A percentile compares a stretch with the other conserved stretches of the same genome.
These are phyloP conservation scores for Vandiemenella viatica DNA, from an alignment of 2,888 invertebrate genomes.

Conservation along the genomic window DNA sequence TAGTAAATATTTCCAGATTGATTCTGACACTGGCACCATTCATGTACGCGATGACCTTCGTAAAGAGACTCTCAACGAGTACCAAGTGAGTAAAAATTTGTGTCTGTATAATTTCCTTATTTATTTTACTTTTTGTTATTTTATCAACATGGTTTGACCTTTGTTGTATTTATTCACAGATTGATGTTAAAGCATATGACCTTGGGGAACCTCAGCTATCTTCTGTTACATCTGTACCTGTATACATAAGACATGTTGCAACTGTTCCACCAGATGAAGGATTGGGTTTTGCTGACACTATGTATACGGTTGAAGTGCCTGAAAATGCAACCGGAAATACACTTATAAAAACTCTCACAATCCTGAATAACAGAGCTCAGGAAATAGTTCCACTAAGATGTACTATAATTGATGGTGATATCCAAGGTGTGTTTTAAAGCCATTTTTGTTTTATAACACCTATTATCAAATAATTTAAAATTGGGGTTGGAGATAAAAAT, in stretches of 20 bases:
- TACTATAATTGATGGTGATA: slow-evolving; percentile 49
- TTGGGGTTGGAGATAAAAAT: too few species aligned
- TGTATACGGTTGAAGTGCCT: slow-evolving; percentile 65
- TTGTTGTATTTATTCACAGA: slow-evolving; percentile 29
- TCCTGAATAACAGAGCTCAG: slow-evolving; percentile 55
- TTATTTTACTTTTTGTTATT: too few species aligned
- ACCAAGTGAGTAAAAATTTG: slow-evolving; percentile 52
- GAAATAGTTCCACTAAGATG: slow-evolving; percentile 57
- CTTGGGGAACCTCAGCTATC: slow-evolving; percentile 72
- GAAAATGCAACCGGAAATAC: slow-evolving; percentile 58
- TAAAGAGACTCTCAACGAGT: slow-evolving; percentile 75
- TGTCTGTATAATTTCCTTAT: neutral
- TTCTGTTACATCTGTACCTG: slow-evolving; percentile 63
- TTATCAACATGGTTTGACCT: neutral
- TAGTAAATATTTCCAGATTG: slow-evolving; percentile 72
- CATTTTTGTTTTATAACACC: neutral
- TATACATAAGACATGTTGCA: slow-evolving; percentile 70
- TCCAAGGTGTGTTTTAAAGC: neutral
- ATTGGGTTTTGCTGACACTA: slow-evolving; percentile 73
- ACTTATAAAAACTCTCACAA: slow-evolving; percentile 51
- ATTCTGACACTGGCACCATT: slow-evolving; percentile 67
- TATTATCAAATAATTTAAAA: neutral
- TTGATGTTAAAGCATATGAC: slow-evolving; percentile 74
- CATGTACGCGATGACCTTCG: slow-evolving; percentile 68
- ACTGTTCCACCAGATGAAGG: slow-evolving; percentile 47